Percentiles rank a stretch among this genome's conserved stretches.
Evolutionary conservation across 92 coral and sea anemone species (phyloP).

Genomic region (Heteractis magnifica): DNA sequence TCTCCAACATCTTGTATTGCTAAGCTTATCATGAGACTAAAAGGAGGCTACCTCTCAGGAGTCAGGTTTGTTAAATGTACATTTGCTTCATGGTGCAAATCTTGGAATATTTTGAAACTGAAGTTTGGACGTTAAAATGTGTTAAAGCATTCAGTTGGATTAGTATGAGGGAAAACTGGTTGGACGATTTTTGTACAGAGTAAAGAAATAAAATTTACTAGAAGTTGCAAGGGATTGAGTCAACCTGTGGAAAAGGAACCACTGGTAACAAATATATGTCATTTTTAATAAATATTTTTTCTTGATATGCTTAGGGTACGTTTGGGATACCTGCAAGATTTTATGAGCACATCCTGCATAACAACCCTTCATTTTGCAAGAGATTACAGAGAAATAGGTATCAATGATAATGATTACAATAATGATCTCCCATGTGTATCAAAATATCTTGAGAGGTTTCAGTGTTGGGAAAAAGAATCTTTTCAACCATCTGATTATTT

Average conservation of each 20-base stretch:
- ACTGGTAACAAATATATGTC: too few relatives aligned
- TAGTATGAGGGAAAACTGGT: too few relatives aligned
- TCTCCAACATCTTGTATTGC: slow-evolving; percentile 85
- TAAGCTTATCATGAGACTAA: slow-evolving; percentile 73
- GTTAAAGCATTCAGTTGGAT: too few relatives aligned
- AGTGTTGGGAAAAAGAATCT: too few relatives aligned
- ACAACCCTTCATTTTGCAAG: slow-evolving; percentile 81
- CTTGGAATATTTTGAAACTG: not conserved
- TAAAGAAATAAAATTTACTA: too few relatives aligned
- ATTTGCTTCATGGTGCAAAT: not conserved
- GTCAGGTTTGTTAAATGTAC: slow-evolving; percentile 63
- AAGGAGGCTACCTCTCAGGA: slow-evolving; percentile 88
- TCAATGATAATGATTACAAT: not conserved
- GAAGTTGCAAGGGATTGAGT: too few relatives aligned
- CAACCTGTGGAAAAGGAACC: too few relatives aligned
- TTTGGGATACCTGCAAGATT: slow-evolving; percentile 81
- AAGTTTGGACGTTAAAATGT: too few relatives aligned
- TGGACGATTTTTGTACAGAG: too few relatives aligned
- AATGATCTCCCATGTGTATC: not conserved
- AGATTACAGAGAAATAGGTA: slow-evolving; percentile 66
- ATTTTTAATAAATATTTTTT: slow-evolving; percentile 5
- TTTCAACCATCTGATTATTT: not conserved
- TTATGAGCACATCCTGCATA: slow-evolving; percentile 90
- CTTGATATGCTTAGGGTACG: slow-evolving; percentile 63
- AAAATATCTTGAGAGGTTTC: too few relatives aligned